Conservation (phyloP, 2,888 invertebrate species). For the Euplagia quadripunctaria region DNA sequence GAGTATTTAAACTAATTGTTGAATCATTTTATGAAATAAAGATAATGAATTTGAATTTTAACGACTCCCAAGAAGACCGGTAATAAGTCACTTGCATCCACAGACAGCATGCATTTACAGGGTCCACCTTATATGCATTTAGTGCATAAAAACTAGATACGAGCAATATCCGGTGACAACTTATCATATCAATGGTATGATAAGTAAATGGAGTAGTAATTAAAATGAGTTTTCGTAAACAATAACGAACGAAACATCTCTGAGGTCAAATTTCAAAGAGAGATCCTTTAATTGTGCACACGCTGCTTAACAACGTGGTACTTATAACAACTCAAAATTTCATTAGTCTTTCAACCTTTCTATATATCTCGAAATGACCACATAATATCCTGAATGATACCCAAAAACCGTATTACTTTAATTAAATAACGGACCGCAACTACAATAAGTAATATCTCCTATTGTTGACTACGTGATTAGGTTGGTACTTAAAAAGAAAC, state of each 20-base stretch:
- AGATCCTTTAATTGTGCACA: neutral
- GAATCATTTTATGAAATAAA: too few species aligned
- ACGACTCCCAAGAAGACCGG: too few species aligned
- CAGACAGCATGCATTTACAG: too few species aligned
- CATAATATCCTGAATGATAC: conserved; percentile 22
- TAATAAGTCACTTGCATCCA: too few species aligned
- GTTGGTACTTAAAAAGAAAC: conserved; percentile 28
- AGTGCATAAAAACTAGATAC: neutral
- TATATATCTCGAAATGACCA: conserved; percentile 26
- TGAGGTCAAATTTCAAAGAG: neutral
- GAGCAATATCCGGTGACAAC: too few species aligned
- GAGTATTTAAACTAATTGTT: too few species aligned
- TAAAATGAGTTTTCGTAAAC: too few species aligned
- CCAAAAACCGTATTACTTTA: conserved; percentile 39
- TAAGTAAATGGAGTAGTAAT: too few species aligned
- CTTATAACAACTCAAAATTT: neutral
- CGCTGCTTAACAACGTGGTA: neutral
- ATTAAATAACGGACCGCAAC: conserved; percentile 32
- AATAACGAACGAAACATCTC: neutral
- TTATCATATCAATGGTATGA: too few species aligned
- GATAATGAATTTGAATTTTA: too few species aligned
- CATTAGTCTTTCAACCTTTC: conserved; percentile 13
- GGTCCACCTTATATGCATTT: too few species aligned
- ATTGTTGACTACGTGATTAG: conserved; percentile 19
- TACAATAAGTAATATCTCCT: conserved; percentile 25